Percentiles rank a stretch among this genome's conserved stretches.
Conservation (phyloP, 2,113 vertebrate species). For the Ploceus nigricollis region DNA sequence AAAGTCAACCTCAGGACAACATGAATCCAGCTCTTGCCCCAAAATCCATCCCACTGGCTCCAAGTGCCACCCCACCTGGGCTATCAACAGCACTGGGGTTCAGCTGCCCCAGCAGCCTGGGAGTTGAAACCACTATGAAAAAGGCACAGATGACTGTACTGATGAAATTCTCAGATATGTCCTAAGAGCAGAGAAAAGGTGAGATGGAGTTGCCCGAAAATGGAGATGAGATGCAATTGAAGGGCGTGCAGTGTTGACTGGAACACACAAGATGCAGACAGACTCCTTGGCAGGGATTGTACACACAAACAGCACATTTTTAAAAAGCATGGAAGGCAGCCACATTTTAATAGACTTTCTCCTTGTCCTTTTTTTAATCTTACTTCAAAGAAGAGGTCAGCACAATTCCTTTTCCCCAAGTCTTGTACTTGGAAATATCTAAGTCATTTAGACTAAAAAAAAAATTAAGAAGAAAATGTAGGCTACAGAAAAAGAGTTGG, state of each 20-base stretch:
- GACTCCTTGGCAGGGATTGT: not conserved
- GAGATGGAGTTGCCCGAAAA: not conserved
- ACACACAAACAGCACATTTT: not conserved
- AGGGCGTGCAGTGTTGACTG: not conserved
- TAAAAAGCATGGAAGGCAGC: not conserved
- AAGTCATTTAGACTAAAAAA: not conserved
- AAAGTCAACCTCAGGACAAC: not conserved
- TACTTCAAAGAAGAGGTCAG: slow-evolving; percentile 44
- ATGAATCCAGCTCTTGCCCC: not conserved
- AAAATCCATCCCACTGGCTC: fast-evolving
- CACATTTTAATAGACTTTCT: not conserved
- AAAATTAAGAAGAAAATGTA: not conserved
- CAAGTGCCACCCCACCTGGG: not conserved
- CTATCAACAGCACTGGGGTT: not conserved
- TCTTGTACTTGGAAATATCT: not conserved
- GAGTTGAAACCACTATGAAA: not conserved
- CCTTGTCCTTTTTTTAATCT: not conserved
- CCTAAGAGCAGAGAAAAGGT: not conserved
- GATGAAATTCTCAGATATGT: not conserved
- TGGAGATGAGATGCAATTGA: not conserved
- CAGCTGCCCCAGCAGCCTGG: not conserved
- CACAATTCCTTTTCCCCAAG: not conserved
- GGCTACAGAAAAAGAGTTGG: not conserved
- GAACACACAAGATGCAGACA: not conserved
- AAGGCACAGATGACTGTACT: not conserved